Evolutionary conservation across 2,113 vertebrate genomes (phyloP), one percentile per base, ranked within the genome.

Genomic region (Antechinus stuartii): DNA sequence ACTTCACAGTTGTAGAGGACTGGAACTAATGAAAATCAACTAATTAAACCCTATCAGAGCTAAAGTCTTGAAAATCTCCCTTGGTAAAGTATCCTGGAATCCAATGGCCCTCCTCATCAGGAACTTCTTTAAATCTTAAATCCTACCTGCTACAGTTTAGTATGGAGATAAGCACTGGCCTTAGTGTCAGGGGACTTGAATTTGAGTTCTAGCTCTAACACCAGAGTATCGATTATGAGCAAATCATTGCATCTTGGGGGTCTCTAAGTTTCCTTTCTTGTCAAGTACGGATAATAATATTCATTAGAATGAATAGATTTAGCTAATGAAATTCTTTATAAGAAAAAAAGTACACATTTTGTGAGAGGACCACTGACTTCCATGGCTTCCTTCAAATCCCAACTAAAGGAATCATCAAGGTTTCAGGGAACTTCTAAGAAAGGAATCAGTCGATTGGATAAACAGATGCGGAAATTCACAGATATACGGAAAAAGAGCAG

Each of bases 401-500:
- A 68, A 16, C 30, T 68, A 35, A 68, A 42, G 42, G 42, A 42
- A 42, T 42, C 42, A 42, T 42, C 42, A 42, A 42, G 42, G 98
- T 99, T 98, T 97, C 99, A 99, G 99, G 99, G 99, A n/a, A 98
- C 99, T 25, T 97, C 99, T 98, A 99, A 99, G 99, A 99, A 99
- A 98, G 99, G 99, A 24, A 94, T 99, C 97, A 99, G 99, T 95
- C 99, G 99, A n/a, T 99, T 99, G 76, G 99, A 99, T 97, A 99
- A 99, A 98, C 99, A 99, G 98, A 99, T 99, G 99, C 99, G 99
- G 89, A 99, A 99, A 95, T 99, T 99, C 96, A 99, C 99, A 16
- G 99, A 99, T 98, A 99, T 99, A 98, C 99, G 99, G 91, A 99
- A 99, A 97, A 99, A 99, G 98, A 99, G 99, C 93, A 99, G 99